These are phyloP conservation scores for Deilephila elpenor DNA, from an alignment of 2,888 invertebrate species.

Conservation along the genomic window DNA sequence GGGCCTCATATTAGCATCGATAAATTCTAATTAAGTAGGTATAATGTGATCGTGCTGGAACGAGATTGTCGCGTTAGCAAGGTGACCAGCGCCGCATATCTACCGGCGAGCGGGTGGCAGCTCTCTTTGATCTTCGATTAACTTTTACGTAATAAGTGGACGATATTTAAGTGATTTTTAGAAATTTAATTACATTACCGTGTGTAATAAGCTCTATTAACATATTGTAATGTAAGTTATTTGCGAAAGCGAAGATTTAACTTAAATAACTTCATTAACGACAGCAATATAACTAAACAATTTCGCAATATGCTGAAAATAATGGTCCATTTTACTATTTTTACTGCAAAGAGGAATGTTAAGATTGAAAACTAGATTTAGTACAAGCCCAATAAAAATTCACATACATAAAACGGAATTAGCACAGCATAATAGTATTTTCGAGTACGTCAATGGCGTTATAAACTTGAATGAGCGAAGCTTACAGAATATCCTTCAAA, in stretches of 20 bases:
- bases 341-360: too few species aligned
- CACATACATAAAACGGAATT: background rate
- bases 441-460: background rate
- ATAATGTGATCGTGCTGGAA: constrained; percentile 55
- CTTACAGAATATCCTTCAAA: constrained; percentile 16
- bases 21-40: constrained; percentile 65
- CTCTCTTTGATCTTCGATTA: background rate
- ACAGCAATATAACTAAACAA: too few species aligned
- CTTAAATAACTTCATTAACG: too few species aligned
- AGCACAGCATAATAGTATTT: background rate
- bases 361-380: background rate
- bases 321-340: too few species aligned
- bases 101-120: background rate
- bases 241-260: too few species aligned
- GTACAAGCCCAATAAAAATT: background rate
- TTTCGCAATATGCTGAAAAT: too few species aligned
- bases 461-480: constrained; percentile 13
- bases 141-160: constrained; percentile 4
- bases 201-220: too few species aligned
- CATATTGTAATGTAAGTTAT: too few species aligned
- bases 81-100: background rate
- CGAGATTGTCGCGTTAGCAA: constrained; percentile 40
- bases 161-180: background rate
- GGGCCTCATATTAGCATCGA: constrained; percentile 74
- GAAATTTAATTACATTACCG: background rate